These are phyloP conservation scores for Drosophila ananassae DNA, from an alignment of 1,140 invertebrate genomes.

Conservation along the genomic window DNA sequence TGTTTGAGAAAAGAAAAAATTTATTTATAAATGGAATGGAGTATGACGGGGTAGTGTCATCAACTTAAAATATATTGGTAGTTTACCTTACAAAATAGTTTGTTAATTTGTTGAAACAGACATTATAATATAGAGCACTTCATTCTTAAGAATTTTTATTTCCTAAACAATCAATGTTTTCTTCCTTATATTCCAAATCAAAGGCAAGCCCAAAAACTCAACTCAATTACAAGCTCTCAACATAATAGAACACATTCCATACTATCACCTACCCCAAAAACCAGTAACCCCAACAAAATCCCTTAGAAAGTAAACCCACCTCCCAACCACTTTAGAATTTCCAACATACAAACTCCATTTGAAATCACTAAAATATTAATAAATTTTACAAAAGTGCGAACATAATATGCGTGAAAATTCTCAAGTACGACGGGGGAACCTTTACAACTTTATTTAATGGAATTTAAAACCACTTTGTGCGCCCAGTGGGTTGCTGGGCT, in stretches of 20 bases:
- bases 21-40: neutral
- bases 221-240: conserved; percentile 63
- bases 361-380: conserved; percentile 83
- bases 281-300: conserved; percentile 7
- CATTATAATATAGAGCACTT: too few species aligned
- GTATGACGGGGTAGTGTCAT: neutral
- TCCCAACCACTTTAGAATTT: conserved; percentile 6
- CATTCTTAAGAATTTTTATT: neutral
- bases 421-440: conserved; percentile 56
- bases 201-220: conserved; percentile 1
- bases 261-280: conserved; percentile 20
- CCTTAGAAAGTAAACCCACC: conserved; percentile 20
- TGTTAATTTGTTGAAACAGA: too few species aligned
- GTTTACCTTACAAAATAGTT: too few species aligned
- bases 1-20: conserved; percentile 1
- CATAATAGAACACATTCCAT: conserved; percentile 50
- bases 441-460: conserved; percentile 83
- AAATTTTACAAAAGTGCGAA: conserved; percentile 82
- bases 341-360: conserved; percentile 78
- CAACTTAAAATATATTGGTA: neutral
- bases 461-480: conserved; percentile 82
- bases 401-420: conserved; percentile 83
- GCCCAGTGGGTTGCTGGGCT: conserved; percentile 37
- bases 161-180: neutral
- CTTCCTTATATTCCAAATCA: neutral